Percentiles rank a stretch among this genome's conserved stretches.
phyloP scores from a whole-genome alignment of 2,888 invertebrate species.

The Fragum fragum region DNA sequence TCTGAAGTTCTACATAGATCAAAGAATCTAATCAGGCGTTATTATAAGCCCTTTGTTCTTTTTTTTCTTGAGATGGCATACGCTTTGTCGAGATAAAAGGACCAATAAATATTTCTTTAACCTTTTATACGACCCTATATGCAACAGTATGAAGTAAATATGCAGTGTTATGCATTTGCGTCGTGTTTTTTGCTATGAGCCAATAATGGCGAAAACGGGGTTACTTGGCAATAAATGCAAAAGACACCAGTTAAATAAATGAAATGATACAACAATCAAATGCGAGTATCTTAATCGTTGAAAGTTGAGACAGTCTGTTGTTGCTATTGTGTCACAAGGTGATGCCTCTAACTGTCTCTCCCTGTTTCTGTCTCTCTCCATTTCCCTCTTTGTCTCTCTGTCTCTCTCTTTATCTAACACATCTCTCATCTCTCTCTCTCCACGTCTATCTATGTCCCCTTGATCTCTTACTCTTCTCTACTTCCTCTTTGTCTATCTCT shows the following conservation, averaged over 20 bases:
- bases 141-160: background rate
- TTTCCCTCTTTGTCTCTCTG: no score
- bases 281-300: no score
- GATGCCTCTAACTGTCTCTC: no score
- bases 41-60: constrained; percentile 26
- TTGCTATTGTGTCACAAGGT: no score
- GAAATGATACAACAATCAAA: no score
- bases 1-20: constrained; percentile 18
- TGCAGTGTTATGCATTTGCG: no score
- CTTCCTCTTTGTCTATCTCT: no score
- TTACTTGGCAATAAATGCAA: background rate
- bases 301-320: no score
- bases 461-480: background rate
- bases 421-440: background rate
- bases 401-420: background rate
- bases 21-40: constrained; percentile 16
- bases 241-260: no score
- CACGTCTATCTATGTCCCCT: background rate
- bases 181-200: no score
- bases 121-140: background rate
- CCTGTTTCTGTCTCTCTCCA: no score
- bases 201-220: no score
- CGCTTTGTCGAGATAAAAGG: constrained; percentile 2
- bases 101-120: background rate
- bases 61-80: constrained; percentile 22